Evolutionary conservation across 2,888 invertebrate species (phyloP).

Genomic region (Alviniconcha strummeri): DNA sequence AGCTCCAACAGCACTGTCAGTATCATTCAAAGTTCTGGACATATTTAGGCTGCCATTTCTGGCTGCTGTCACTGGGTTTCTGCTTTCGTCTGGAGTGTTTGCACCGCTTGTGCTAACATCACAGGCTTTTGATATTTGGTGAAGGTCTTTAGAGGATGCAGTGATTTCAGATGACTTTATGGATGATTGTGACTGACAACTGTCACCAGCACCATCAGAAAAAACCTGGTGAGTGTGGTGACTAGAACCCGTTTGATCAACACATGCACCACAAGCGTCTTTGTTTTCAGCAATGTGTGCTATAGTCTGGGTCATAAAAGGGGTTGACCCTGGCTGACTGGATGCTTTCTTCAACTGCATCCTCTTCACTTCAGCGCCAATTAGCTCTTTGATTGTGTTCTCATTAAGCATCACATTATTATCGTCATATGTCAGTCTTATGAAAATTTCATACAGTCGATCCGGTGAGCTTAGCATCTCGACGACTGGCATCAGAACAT

Average conservation of each 20-base stretch:
- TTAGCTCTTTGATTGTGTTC: slow-evolving; percentile 17
- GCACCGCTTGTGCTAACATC: no score
- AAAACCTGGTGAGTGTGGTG: background rate
- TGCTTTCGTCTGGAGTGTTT: no score
- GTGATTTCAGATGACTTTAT: no score
- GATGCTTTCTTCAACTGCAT: background rate
- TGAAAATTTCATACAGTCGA: slow-evolving; percentile 58
- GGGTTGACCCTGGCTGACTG: background rate
- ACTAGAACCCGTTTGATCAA: slow-evolving; percentile 2
- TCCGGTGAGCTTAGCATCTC: slow-evolving; percentile 53
- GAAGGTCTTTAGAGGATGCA: no score
- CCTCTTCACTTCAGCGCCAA: slow-evolving; percentile 22
- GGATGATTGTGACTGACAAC: background rate
- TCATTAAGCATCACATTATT: slow-evolving; percentile 14
- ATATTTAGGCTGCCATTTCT: no score
- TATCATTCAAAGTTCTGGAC: no score
- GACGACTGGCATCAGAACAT: slow-evolving; percentile 54
- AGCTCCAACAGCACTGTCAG: no score
- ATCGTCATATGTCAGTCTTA: slow-evolving; percentile 55
- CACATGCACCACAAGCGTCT: no score
- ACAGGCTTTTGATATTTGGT: background rate
- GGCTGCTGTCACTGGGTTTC: no score
- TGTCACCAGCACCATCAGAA: background rate
- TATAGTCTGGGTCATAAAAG: background rate
- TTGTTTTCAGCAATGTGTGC: background rate